These are phyloP conservation scores for Loripinus fragilis DNA, from an alignment of 2,888 invertebrate genomes.

Conservation along the genomic window DNA sequence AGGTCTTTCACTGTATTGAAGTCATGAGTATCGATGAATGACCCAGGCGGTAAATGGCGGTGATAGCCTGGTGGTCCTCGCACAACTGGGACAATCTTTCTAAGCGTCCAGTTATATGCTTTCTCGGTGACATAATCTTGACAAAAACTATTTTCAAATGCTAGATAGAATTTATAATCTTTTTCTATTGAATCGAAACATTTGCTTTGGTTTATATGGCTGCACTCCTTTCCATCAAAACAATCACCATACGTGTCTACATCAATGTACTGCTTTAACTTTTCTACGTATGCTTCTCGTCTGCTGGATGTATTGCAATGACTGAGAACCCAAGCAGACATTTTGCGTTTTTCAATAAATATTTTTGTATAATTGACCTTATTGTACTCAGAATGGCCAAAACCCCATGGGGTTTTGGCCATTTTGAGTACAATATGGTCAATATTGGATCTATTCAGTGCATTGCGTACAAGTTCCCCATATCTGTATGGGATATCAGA, in stretches of 20 bases:
- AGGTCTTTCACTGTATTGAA: slow-evolving; percentile 26
- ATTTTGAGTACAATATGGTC: no score
- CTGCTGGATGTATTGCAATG: slow-evolving; percentile 53
- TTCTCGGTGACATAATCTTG: slow-evolving; percentile 55
- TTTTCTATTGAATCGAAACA: slow-evolving; percentile 28
- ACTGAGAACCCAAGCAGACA: slow-evolving; percentile 56
- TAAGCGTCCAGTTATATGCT: slow-evolving; percentile 16
- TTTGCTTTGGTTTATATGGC: not conserved
- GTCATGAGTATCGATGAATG: slow-evolving; percentile 21
- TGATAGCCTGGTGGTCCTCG: slow-evolving; percentile 15
- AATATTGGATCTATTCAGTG: slow-evolving; percentile 4
- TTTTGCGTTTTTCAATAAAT: slow-evolving; percentile 40
- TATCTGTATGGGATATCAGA: slow-evolving; percentile 63
- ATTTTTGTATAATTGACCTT: slow-evolving; percentile 41
- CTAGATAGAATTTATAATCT: slow-evolving; percentile 65
- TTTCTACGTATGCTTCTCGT: slow-evolving; percentile 44
- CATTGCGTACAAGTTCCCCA: slow-evolving; percentile 30
- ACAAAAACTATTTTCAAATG: slow-evolving; percentile 70
- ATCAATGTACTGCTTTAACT: slow-evolving; percentile 42
- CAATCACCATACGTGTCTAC: slow-evolving; percentile 56
- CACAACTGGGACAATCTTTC: slow-evolving; percentile 2
- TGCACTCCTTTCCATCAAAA: slow-evolving; percentile 21
- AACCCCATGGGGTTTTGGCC: no score
- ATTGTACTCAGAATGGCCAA: not conserved
- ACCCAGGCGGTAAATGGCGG: slow-evolving; percentile 8